These are phyloP conservation scores for Fragum whitleyi DNA, from an alignment of 2,888 invertebrate genomes.

Conservation along the genomic window DNA sequence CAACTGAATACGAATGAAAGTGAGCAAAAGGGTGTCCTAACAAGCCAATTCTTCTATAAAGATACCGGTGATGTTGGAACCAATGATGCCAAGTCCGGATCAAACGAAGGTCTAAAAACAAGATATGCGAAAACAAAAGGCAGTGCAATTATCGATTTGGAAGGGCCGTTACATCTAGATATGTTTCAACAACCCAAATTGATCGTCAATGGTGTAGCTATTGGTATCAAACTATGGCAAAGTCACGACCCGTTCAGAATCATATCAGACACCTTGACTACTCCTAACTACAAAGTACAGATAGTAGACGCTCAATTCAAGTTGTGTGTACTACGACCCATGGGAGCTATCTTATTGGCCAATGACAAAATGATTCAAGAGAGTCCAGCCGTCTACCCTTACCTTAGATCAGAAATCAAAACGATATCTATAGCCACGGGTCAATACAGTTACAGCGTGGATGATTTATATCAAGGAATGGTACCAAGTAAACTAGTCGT, in stretches of 20 bases:
- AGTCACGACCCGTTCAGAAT: conserved; percentile 45
- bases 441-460: conserved; percentile 40
- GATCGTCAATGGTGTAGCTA: conserved; percentile 45
- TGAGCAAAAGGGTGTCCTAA: not conserved
- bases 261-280: conserved; percentile 24
- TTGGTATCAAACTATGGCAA: conserved; percentile 52
- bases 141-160: conserved; percentile 48
- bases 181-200: conserved; percentile 46
- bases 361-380: conserved; percentile 41
- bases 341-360: conserved; percentile 40
- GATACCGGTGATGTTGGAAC: conserved; percentile 38
- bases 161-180: conserved; percentile 44
- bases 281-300: conserved; percentile 31
- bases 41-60: conserved; percentile 46
- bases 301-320: conserved; percentile 55
- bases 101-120: conserved; percentile 38
- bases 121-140: conserved; percentile 35
- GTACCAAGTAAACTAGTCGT: conserved; percentile 42
- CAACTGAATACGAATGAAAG: conserved; percentile 39
- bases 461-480: conserved; percentile 43
- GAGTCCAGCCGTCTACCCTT: conserved; percentile 48
- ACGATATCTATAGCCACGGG: conserved; percentile 51
- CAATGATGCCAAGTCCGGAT: conserved; percentile 36
- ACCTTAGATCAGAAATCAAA: conserved; percentile 43
- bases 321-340: conserved; percentile 46